Conservation (phyloP, 64 coral and sea anemone genomes). For the Stichodactyla mertensii region DNA sequence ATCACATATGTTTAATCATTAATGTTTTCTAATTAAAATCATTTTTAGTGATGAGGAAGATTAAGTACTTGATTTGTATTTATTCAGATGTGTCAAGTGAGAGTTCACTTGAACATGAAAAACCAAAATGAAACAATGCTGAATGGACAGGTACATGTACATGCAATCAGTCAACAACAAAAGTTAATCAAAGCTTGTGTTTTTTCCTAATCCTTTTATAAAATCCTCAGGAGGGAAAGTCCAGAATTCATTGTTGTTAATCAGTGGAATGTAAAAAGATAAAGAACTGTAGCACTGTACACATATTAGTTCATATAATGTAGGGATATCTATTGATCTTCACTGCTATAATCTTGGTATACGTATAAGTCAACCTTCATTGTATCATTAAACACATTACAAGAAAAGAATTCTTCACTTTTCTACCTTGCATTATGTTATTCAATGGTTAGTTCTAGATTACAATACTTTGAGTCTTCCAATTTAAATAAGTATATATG, state of each 20-base stretch:
- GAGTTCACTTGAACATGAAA: neutral
- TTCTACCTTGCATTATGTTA: too few species aligned
- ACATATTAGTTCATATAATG: neutral
- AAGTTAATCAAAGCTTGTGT: neutral
- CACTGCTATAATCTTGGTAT: too few species aligned
- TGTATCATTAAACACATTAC: too few species aligned
- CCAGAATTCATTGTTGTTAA: neutral
- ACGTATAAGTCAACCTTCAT: too few species aligned
- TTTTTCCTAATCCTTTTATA: neutral
- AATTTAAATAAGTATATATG: neutral
- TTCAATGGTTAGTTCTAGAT: too few species aligned
- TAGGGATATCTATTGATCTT: too few species aligned
- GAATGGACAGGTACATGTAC: neutral
- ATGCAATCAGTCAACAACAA: neutral
- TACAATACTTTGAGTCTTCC: neutral
- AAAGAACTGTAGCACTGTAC: neutral
- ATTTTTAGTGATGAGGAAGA: neutral
- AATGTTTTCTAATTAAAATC: neutral
- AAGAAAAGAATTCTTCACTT: too few species aligned
- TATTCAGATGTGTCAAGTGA: too few species aligned
- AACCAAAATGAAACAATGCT: neutral
- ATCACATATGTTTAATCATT: neutral
- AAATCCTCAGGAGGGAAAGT: neutral
- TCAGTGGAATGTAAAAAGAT: neutral
- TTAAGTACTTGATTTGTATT: neutral